phyloP scores from a whole-genome alignment of 2,797 vertebrate species.

The Cyclopterus lumpus region DNA sequence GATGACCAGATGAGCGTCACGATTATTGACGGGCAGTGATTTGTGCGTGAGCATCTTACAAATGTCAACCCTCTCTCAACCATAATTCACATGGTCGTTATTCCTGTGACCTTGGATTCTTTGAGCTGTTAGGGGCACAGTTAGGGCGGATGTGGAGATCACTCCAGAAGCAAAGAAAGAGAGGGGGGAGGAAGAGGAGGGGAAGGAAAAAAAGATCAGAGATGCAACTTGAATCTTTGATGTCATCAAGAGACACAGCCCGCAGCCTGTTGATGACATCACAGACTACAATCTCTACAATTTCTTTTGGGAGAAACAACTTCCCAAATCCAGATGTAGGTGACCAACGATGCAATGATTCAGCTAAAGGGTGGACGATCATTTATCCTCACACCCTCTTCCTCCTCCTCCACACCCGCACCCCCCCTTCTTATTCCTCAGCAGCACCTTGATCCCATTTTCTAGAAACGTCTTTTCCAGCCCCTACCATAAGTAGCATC shows the following conservation, averaged over 20 bases:
- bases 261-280: slow-evolving; percentile 73
- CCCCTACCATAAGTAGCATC: slow-evolving; percentile 49
- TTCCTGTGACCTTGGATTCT: slow-evolving; percentile 69
- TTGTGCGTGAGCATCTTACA: slow-evolving; percentile 19
- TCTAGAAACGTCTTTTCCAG: slow-evolving; percentile 75
- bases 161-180: background rate
- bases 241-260: slow-evolving; percentile 58
- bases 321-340: slow-evolving; percentile 12
- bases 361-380: slow-evolving; percentile 36
- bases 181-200: background rate
- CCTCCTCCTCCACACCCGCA: slow-evolving; percentile 23
- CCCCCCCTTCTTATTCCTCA: slow-evolving; percentile 26
- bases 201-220: slow-evolving; percentile 21
- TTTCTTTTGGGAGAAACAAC: slow-evolving; percentile 14
- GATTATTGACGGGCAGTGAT: slow-evolving; percentile 5
- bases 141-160: slow-evolving; percentile 11
- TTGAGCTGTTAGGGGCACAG: slow-evolving; percentile 5
- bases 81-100: slow-evolving; percentile 15
- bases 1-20: slow-evolving; percentile 16
- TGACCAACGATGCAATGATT: slow-evolving; percentile 31
- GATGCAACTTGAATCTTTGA: slow-evolving; percentile 64
- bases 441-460: slow-evolving; percentile 65
- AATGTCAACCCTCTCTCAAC: background rate
- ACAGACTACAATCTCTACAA: slow-evolving; percentile 33
- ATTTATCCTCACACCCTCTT: slow-evolving; percentile 45